Evolutionary conservation across 2,888 invertebrate genomes (phyloP), one percentile per base, ranked within the genome.

Genomic region (Lycaena phlaeas): DNA sequence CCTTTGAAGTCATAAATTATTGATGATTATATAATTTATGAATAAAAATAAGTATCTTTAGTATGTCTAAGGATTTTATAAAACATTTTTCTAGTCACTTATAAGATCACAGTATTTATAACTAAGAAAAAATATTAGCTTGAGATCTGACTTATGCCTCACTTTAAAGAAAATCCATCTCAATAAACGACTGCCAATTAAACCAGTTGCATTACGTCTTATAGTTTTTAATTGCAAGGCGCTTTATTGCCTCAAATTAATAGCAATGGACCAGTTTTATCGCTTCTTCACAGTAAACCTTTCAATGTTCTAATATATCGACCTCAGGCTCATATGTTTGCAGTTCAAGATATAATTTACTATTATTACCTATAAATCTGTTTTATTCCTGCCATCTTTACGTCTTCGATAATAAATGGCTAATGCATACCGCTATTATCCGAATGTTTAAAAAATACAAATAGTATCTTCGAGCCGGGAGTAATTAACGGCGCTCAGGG

Each of bases 401-500:
- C 43, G 51, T 49, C 43, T 50, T 48, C 48, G 40, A 49, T 56
- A 57, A 61, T 66, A 66, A 66, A 70, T 67, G 52, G 53, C 54
- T 57, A 52, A 52, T 53, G 59, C 61, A 58, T 51, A 58, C 57
- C 51, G 61, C 52, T 62, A 64, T 60, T 60, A 61, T 43, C 34
- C 42, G 30, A 42, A 40, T 30, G 40, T 45, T 42, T 27, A 43
- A 43, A 47, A 48, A 49, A 45, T 38, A 48, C 41, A 46, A 48
- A 48, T 45, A 60, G 55, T 56, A 53, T 50, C 39, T 44, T 45
- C 51, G 46, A 47, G 44, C 36, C 43, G 51, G 53, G 50, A 52
- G 63, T 63, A 70, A 72, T 73, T 71, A 71, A 64, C 56, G 52
- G 52, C 47, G 51, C 47, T 55, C 50, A 53, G 54, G 51, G 62